phyloP scores from a whole-genome alignment of 2,888 invertebrate genomes.

The Dascillus cervinus region DNA sequence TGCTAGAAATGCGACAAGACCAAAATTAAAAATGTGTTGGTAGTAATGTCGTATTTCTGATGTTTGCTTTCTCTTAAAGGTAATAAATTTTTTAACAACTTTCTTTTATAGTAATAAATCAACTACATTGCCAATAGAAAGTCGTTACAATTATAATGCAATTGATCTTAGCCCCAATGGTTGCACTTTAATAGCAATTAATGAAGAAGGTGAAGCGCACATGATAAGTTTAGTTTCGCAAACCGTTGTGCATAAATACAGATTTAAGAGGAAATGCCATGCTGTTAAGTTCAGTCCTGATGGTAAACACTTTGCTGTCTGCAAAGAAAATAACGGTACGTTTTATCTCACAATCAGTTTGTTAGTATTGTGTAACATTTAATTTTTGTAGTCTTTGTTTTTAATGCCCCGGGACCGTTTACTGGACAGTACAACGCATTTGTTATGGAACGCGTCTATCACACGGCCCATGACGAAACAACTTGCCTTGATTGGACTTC shows the following conservation, averaged over 20 bases:
- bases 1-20: too few species aligned
- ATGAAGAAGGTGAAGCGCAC: slow-evolving; percentile 82
- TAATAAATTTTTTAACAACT: slow-evolving; percentile 5
- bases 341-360: slow-evolving; percentile 1
- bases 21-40: too few species aligned
- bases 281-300: slow-evolving; percentile 88
- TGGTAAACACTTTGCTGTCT: slow-evolving; percentile 86
- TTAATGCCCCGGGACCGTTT: slow-evolving; percentile 74
- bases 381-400: slow-evolving; percentile 64
- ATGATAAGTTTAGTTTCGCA: slow-evolving; percentile 80
- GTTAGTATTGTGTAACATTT: slow-evolving; percentile 4
- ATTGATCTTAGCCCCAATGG: slow-evolving; percentile 87
- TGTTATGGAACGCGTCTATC: slow-evolving; percentile 72
- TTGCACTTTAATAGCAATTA: slow-evolving; percentile 72
- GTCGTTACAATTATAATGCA: slow-evolving; percentile 74
- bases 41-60: slow-evolving; percentile 5
- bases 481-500: slow-evolving; percentile 87
- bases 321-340: slow-evolving; percentile 73
- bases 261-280: slow-evolving; percentile 70
- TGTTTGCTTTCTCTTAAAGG: too few species aligned
- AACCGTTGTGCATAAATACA: slow-evolving; percentile 73
- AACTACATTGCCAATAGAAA: slow-evolving; percentile 79
- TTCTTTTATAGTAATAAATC: slow-evolving; percentile 69
- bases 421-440: slow-evolving; percentile 84
- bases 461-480: slow-evolving; percentile 75